A percentile compares a stretch with the other conserved stretches of the same genome.
Evolutionary conservation across 2,888 invertebrate species (phyloP).

Genomic region (Pollenia amentaria): DNA sequence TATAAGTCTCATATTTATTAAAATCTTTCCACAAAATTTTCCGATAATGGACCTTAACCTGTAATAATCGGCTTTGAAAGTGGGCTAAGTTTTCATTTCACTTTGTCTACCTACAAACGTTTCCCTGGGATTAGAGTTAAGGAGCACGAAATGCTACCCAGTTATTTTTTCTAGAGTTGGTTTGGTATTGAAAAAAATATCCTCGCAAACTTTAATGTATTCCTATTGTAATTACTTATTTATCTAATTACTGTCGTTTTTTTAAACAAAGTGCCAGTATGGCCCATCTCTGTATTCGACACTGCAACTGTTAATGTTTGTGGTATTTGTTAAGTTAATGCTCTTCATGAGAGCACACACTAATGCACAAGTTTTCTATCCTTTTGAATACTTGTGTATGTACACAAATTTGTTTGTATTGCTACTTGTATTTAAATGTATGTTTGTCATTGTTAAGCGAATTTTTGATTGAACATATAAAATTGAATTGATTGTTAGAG

Average conservation of each 20-base stretch:
- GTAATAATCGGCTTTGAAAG: too few relatives aligned
- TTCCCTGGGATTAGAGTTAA: too few relatives aligned
- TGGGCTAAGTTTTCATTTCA: too few relatives aligned
- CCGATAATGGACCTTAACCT: too few relatives aligned
- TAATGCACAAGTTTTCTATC: neutral
- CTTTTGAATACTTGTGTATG: conserved; percentile 8
- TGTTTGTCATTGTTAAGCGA: conserved; percentile 8
- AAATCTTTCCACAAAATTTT: too few relatives aligned
- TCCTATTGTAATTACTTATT: conserved; percentile 16
- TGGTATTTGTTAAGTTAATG: conserved; percentile 46
- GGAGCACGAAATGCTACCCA: too few relatives aligned
- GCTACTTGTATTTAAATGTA: conserved; percentile 19
- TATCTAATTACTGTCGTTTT: neutral
- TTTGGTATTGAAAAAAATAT: neutral
- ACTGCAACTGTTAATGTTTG: conserved; percentile 47
- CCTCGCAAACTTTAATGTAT: neutral
- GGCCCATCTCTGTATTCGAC: neutral
- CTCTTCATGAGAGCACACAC: neutral
- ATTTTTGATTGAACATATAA: conserved; percentile 53
- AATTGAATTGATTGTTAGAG: conserved; percentile 67
- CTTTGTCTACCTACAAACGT: too few relatives aligned
- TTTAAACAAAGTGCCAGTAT: neutral
- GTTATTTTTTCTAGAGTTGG: too few relatives aligned
- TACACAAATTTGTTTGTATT: neutral
- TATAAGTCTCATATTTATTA: too few relatives aligned